These are phyloP conservation scores for Dissostichus mawsoni DNA, from an alignment of 2,113 vertebrate genomes.

Conservation along the genomic window DNA sequence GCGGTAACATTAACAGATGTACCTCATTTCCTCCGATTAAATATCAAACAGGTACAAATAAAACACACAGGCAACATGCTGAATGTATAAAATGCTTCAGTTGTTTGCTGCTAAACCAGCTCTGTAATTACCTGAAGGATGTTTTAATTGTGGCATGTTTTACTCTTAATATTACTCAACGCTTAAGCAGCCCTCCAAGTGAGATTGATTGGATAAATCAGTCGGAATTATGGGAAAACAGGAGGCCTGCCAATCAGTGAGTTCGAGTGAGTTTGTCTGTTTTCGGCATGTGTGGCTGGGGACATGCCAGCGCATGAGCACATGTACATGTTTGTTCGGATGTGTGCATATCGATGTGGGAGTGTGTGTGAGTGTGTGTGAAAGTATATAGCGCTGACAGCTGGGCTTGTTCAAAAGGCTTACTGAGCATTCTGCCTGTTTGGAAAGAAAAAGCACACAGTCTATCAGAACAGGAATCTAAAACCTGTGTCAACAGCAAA, in stretches of 20 bases:
- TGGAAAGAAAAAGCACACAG: constrained; percentile 77
- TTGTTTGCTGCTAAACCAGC: constrained; percentile 86
- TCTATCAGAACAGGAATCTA: constrained; percentile 80
- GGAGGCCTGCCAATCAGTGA: constrained; percentile 81
- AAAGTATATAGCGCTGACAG: constrained; percentile 79
- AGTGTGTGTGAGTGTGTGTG: constrained; percentile 32
- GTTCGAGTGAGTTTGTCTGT: constrained; percentile 54
- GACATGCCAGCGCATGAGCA: constrained; percentile 56
- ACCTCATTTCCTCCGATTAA: constrained; percentile 70
- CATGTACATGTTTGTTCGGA: constrained; percentile 56
- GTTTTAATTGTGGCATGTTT: constrained; percentile 86
- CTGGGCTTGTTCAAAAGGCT: constrained; percentile 83
- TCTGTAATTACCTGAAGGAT: constrained; percentile 87
- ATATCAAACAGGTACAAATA: constrained; percentile 72
- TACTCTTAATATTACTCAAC: constrained; percentile 86
- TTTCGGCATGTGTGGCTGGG: constrained; percentile 50
- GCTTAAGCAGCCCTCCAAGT: constrained; percentile 77
- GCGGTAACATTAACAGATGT: constrained; percentile 53
- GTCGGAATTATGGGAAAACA: constrained; percentile 78
- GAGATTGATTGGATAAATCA: constrained; percentile 83
- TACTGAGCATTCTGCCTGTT: constrained; percentile 81
- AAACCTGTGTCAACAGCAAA: constrained; percentile 81
- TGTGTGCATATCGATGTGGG: constrained; percentile 36
- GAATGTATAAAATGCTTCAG: constrained; percentile 71
- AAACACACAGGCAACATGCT: constrained; percentile 63